A percentile compares a stretch with the other conserved stretches of the same genome.
Conservation (phyloP, 1,140 invertebrate genomes). For the Orchesella cincta region DNA sequence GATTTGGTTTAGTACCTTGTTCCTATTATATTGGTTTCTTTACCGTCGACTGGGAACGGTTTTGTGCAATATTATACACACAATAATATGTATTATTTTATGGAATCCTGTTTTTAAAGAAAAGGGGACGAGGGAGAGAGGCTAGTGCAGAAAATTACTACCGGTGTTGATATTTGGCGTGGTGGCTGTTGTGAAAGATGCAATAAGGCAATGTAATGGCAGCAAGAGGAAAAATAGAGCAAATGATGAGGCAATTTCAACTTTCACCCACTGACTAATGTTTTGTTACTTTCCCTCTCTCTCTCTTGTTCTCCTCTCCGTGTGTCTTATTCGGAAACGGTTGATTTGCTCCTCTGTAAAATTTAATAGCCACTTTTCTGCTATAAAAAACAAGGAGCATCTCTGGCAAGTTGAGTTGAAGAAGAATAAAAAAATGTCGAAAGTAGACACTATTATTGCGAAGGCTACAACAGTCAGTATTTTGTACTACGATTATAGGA, state of each 20-base stretch:
- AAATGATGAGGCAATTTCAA: slow-evolving; percentile 47
- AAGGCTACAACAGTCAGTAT: too few species aligned
- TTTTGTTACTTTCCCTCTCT: slow-evolving; percentile 25
- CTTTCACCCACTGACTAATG: slow-evolving; percentile 13
- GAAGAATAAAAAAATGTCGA: neutral
- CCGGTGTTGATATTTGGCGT: neutral
- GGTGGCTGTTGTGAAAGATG: neutral
- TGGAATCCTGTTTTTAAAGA: too few species aligned
- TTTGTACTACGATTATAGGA: too few species aligned
- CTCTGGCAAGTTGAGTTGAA: neutral
- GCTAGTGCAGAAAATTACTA: too few species aligned
- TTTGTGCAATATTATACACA: too few species aligned
- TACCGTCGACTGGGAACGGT: too few species aligned
- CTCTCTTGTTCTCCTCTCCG: neutral
- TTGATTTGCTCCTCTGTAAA: neutral
- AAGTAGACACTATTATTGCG: slow-evolving; percentile 11
- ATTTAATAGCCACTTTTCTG: neutral
- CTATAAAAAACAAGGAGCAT: neutral
- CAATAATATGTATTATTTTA: too few species aligned
- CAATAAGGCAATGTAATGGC: neutral
- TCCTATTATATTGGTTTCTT: too few species aligned
- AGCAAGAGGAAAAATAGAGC: slow-evolving; percentile 34
- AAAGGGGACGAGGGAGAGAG: too few species aligned
- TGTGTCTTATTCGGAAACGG: neutral
- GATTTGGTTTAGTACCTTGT: too few species aligned